Evolutionary conservation across 2,113 vertebrate genomes (phyloP), one percentile per base, ranked within the genome.

Genomic region (Thunnus maccoyii): DNA sequence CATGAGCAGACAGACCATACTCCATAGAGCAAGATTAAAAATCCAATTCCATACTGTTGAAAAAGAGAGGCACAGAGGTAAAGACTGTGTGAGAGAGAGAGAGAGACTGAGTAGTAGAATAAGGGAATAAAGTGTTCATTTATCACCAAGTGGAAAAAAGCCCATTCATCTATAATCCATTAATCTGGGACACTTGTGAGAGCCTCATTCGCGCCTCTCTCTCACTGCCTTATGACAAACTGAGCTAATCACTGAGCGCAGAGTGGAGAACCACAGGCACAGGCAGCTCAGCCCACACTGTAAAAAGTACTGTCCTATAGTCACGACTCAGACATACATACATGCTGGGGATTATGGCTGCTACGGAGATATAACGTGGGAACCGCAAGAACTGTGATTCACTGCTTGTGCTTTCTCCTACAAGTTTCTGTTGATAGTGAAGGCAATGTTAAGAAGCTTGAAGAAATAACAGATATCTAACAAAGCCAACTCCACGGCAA

Each of bases 101-200:
- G 60, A 47, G 41, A 54, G 52, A 65, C 10, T 10, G 76, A 73
- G 54, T 13, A 3, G 47, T 11, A 55, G 70, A 84, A 64, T 69
- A 78, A 65, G 60, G 75, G 70, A 85, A 84, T 80, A 74, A 81
- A 87, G 76, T 77, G 74, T 90, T 90, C 72, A 91, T 92, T 87
- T 87, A 76, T 91, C 83, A 88, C 61, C 15, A 47, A 75, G 72
- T 74, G 71, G 10, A 48, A 76, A 83, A 78, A 80, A 70, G 36
- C 51, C 60, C 62, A 87, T 91, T 90, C 76, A 84, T 90, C 84
- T 82, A 71, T 86, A 88, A 93, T 83, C 86, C 89, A 91, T 87
- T 91, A 84, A 90, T 93, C 90, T 88, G 48, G 70, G 88, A 90
- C 89, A 88, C 84, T 92, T 79, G 71, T 83, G 80, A 86, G 72